Conservation (phyloP, 2,888 invertebrate genomes). For the Drepanosiphum platanoidis region DNA sequence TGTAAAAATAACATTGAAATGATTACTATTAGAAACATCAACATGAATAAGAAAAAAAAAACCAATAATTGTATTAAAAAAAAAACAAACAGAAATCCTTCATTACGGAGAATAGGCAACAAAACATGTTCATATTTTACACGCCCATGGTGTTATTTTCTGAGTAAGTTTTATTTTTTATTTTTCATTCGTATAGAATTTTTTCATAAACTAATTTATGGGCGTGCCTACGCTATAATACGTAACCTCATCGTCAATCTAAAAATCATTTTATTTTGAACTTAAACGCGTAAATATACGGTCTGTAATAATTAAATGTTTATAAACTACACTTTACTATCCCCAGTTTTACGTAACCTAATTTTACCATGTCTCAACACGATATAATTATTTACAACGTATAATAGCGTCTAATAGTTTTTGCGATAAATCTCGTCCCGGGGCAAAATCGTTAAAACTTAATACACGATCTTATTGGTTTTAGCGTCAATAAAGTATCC, state of each 20-base stretch:
- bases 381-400: too few relatives aligned
- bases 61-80: background rate
- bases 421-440: background rate
- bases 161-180: background rate
- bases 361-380: too few relatives aligned
- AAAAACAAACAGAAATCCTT: background rate
- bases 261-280: background rate
- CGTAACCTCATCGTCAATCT: background rate
- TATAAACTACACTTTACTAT: background rate
- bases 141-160: background rate
- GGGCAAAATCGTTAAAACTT: background rate
- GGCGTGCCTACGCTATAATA: background rate
- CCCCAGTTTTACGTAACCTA: too few relatives aligned
- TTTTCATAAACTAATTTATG: background rate
- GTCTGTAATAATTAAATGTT: conserved; percentile 1
- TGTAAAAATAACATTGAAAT: background rate
- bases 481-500: too few relatives aligned
- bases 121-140: conserved; percentile 9
- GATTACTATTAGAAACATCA: background rate
- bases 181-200: background rate
- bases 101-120: conserved; percentile 13
- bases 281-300: background rate
- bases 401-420: too few relatives aligned
- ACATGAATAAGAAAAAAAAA: background rate
- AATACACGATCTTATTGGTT: too few relatives aligned